These are phyloP conservation scores for Ladona fulva DNA, from an alignment of 1,140 invertebrate genomes.

Conservation along the genomic window DNA sequence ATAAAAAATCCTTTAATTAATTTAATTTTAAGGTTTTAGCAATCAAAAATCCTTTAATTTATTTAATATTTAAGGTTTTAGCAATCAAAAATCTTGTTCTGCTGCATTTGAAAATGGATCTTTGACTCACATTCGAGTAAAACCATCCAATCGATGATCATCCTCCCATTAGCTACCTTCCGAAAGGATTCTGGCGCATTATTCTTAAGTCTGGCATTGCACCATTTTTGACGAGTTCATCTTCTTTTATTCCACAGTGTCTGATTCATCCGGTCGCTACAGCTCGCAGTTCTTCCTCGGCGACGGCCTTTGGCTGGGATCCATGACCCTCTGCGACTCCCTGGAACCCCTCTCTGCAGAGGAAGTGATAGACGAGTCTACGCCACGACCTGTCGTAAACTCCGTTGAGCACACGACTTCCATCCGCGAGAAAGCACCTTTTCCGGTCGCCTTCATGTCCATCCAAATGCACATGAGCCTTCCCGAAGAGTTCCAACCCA, in stretches of 20 bases:
- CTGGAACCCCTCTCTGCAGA: background rate
- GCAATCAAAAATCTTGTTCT: no score
- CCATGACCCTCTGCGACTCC: constrained; percentile 47
- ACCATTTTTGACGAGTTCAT: no score
- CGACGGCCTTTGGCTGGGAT: constrained; percentile 74
- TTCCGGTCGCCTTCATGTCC: background rate
- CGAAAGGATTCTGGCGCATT: no score
- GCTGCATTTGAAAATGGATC: no score
- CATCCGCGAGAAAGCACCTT: background rate
- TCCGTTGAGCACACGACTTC: background rate
- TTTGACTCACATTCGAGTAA: no score
- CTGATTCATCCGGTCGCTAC: constrained; percentile 69
- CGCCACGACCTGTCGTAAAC: background rate
- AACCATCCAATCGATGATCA: no score
- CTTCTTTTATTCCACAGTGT: constrained; percentile 48
- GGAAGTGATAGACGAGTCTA: background rate
- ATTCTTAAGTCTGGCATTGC: no score
- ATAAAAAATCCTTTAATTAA: no score
- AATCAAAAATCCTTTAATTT: no score
- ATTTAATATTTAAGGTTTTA: no score
- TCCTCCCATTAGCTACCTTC: no score
- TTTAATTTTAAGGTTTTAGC: no score
- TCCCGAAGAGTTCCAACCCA: background rate
- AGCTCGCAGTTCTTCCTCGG: constrained; percentile 69
- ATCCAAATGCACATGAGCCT: background rate